A percentile compares a stretch with the other conserved stretches of the same genome.
Conservation (phyloP, 1,140 invertebrate genomes). For the Andricus grossulariae region DNA sequence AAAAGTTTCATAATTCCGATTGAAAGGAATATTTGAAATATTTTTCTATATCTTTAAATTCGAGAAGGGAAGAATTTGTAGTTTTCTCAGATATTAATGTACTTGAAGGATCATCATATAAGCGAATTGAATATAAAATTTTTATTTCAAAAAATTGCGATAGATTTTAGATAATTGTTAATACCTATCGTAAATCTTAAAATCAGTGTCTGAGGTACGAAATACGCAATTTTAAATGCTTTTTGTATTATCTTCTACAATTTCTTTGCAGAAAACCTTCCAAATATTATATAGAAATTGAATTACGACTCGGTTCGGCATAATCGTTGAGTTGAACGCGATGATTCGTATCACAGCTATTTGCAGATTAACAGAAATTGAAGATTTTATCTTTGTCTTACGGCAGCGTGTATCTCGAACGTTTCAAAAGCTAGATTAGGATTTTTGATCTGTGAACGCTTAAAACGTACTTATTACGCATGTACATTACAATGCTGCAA, state of each 20-base stretch:
- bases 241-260: no score
- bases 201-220: no score
- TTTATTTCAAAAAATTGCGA: no score
- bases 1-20: slow-evolving; percentile 8
- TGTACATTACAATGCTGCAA: no score
- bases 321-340: slow-evolving; percentile 4
- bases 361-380: background rate
- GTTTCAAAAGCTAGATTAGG: slow-evolving; percentile 3
- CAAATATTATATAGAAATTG: background rate
- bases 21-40: slow-evolving; percentile 43
- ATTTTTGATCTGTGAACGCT: slow-evolving; percentile 18
- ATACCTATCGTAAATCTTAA: no score
- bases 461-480: background rate
- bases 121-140: no score
- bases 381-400: background rate
- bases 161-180: no score
- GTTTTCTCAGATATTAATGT: no score
- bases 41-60: slow-evolving; percentile 35
- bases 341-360: slow-evolving; percentile 1
- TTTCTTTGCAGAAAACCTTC: background rate
- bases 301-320: background rate
- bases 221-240: no score
- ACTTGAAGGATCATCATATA: no score
- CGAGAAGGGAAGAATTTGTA: no score
- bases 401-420: background rate